Conservation (phyloP, 2,113 vertebrate genomes). For the Perca schrenkii region DNA sequence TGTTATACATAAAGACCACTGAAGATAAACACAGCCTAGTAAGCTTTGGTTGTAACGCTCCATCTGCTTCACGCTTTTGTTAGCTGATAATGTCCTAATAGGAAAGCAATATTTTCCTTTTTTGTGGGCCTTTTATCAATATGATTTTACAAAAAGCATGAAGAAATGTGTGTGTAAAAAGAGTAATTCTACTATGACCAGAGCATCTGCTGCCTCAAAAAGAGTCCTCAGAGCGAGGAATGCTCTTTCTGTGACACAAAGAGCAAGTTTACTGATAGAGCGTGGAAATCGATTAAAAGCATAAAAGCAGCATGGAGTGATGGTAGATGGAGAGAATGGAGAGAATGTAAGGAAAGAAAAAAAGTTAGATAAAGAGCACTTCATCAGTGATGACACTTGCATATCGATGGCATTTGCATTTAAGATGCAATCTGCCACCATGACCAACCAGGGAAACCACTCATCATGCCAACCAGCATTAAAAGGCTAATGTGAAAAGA, state of each 20-base stretch:
- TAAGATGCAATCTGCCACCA: conserved; percentile 57
- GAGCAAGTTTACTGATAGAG: conserved; percentile 78
- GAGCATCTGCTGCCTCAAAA: conserved; percentile 60
- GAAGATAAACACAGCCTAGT: not conserved
- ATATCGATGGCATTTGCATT: conserved; percentile 49
- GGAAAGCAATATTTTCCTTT: not conserved
- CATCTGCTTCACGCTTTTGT: not conserved
- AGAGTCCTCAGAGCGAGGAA: conserved; percentile 74
- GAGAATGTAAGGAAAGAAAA: conserved; percentile 23
- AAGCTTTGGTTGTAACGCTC: not conserved
- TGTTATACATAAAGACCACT: not conserved
- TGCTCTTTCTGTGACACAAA: conserved; percentile 72
- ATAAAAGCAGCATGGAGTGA: conserved; percentile 64
- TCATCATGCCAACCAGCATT: conserved; percentile 71
- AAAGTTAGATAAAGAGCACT: conserved; percentile 56
- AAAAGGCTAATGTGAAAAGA: conserved; percentile 58
- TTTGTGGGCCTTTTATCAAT: not conserved
- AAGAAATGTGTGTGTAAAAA: conserved; percentile 38
- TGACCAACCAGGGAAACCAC: conserved; percentile 72
- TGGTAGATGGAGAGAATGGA: conserved; percentile 31
- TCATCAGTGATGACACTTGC: conserved; percentile 67
- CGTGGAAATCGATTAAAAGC: conserved; percentile 79
- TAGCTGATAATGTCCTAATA: not conserved
- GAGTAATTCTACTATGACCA: conserved; percentile 8
- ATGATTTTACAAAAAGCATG: conserved; percentile 2